Evolutionary conservation across 1,140 invertebrate species (phyloP).

Genomic region (Andricus grossulariae): DNA sequence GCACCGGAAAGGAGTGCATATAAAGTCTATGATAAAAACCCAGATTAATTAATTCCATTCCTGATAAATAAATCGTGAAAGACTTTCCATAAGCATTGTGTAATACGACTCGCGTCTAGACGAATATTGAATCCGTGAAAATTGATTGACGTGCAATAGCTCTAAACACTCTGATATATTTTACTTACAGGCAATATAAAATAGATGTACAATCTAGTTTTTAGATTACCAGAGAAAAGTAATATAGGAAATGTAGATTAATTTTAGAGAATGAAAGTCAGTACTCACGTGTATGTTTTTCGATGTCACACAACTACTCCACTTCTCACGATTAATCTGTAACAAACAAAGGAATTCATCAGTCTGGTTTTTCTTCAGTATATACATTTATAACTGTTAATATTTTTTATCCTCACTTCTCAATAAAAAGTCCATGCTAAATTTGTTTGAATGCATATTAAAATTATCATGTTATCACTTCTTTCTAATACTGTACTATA

Average conservation of each 20-base stretch:
- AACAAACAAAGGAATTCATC: constrained; percentile 25
- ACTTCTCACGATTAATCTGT: constrained; percentile 21
- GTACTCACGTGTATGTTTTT: constrained; percentile 23
- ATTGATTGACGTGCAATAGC: no score
- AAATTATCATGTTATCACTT: no score
- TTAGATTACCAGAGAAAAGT: neutral
- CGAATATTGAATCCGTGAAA: no score
- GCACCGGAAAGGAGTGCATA: no score
- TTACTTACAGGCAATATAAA: neutral
- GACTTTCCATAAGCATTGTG: no score
- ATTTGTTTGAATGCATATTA: no score
- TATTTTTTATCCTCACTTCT: neutral
- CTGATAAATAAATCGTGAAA: no score
- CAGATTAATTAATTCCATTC: no score
- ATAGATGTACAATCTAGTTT: neutral
- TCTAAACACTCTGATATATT: no score
- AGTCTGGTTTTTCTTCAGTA: neutral
- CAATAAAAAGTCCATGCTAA: neutral
- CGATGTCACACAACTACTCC: constrained; percentile 1
- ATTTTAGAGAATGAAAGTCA: neutral
- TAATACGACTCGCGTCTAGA: no score
- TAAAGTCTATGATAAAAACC: no score
- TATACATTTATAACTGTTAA: neutral
- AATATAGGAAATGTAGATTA: constrained; percentile 5
- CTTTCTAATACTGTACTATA: no score